Conservation (phyloP, 2,797 vertebrate species). For the Enteromius paludinosus region DNA sequence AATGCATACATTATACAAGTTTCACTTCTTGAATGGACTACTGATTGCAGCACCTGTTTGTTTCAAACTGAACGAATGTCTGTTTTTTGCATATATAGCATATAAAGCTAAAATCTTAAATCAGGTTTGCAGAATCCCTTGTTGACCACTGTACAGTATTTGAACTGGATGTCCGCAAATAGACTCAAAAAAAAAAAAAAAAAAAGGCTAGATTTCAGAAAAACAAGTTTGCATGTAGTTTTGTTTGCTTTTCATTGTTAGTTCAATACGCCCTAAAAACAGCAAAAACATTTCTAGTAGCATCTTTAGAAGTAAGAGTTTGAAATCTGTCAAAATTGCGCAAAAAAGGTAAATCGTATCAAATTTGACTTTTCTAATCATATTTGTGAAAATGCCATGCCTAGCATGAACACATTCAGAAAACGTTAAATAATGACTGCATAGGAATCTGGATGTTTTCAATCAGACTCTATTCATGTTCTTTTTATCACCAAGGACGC, state of each 20-base stretch:
- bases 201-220: no score
- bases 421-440: neutral
- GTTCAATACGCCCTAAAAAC: neutral
- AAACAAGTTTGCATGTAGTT: slow-evolving; percentile 12
- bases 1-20: no score
- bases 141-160: neutral
- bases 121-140: neutral
- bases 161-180: neutral
- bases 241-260: slow-evolving; percentile 22
- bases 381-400: neutral
- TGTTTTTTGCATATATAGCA: no score
- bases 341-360: neutral
- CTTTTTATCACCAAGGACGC: slow-evolving; percentile 13
- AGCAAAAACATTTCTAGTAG: neutral
- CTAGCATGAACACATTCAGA: neutral
- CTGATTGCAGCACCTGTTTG: neutral
- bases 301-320: neutral
- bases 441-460: neutral
- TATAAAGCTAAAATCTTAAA: neutral
- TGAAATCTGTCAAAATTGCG: neutral
- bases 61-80: neutral
- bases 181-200: no score
- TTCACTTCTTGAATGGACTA: no score
- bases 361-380: neutral
- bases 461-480: neutral